Percentiles rank a stretch among this genome's conserved stretches.
phyloP scores from a whole-genome alignment of 2,797 vertebrate species.

The Enteromius fasciolatus region DNA sequence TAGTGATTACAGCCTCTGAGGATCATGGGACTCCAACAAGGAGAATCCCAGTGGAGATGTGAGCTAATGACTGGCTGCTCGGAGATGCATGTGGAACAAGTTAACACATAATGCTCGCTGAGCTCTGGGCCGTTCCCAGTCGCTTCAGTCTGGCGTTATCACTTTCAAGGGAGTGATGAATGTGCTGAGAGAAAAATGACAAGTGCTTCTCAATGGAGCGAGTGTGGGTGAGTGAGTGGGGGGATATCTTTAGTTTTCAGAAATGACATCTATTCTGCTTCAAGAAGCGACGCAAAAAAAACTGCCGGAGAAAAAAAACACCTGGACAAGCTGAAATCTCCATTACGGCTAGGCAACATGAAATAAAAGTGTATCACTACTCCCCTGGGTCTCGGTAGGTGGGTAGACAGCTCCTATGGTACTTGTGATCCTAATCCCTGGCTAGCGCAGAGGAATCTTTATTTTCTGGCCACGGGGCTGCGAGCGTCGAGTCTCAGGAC shows the following conservation, averaged over 20 bases:
- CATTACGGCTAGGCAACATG: constrained; percentile 64
- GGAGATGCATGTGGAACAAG: constrained; percentile 75
- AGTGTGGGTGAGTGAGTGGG: constrained; percentile 38
- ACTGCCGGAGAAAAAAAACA: constrained; percentile 53
- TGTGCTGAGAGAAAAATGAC: constrained; percentile 69
- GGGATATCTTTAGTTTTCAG: constrained; percentile 36
- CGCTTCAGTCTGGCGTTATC: constrained; percentile 71
- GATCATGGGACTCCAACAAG: constrained; percentile 38
- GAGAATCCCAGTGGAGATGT: constrained; percentile 58
- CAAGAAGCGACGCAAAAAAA: constrained; percentile 24
- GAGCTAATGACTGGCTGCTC: constrained; percentile 64
- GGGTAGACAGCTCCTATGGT: constrained; percentile 64
- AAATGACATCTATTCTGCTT: constrained; percentile 29
- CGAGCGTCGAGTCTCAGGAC: constrained; percentile 31
- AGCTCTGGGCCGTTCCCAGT: constrained; percentile 66
- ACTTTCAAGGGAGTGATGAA: constrained; percentile 70
- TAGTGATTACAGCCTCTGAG: constrained; percentile 47
- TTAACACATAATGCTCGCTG: constrained; percentile 70
- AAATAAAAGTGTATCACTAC: constrained; percentile 67
- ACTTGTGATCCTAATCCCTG: constrained; percentile 53
- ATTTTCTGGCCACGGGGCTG: constrained; percentile 32
- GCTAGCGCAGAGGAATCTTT: constrained; percentile 48
- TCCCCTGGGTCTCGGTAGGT: constrained; percentile 64
- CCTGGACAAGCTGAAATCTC: constrained; percentile 71
- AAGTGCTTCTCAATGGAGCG: constrained; percentile 41